Base-by-base conservation (phyloP, 2,888 invertebrate species). In the Nymphalis urticae region DNA sequence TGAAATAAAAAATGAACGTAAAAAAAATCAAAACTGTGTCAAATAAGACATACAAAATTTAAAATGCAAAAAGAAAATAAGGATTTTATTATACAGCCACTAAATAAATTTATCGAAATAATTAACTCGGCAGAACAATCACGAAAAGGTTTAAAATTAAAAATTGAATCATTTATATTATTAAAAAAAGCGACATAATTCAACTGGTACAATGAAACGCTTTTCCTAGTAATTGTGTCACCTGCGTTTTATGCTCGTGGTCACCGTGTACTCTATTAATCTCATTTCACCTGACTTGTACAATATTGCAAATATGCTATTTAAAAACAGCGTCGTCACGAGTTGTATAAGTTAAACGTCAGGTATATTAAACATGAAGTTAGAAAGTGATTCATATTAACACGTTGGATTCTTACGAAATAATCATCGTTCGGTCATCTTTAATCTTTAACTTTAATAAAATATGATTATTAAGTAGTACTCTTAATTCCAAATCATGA, bases 331-430 rank as follows among this genome's bases (percentile, higher is more conserved):
- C 56, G 10, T 32, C 8, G 56, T 56, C 56, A 56, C 56, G 56
- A 17, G 32, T 56, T 56, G 56, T 56, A n/a, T 56, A 56, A 56
- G 56, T 32, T 32, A n/a, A 56, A 36, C 56, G 56, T 36, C n/a
- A 36, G 9, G 36, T n/a, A 56, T 56, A 56, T 32, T 56, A 56
- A 24, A 56, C 56, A 21, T n/a, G 21, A 17, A 16, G 32, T 17
- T 56, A 56, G 56, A 56, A 56, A 56, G 56, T 56, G 56, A 56
- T 36, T 56, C 56, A 56, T n/a, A 56, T 56, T 21, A 16, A 56
- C 56, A 36, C 56, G 36, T 56, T 16, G 16, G 13, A 24, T 27
- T 54, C 36, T 56, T 56, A 56, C 56, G 56, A 56, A 27, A 32
- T 32, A 56, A 56, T 13, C 8, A 32, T 56, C n/a, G 36, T 8